Evolutionary conservation across 2,888 invertebrate genomes (phyloP).

Genomic region (Cheilosia urbana): DNA sequence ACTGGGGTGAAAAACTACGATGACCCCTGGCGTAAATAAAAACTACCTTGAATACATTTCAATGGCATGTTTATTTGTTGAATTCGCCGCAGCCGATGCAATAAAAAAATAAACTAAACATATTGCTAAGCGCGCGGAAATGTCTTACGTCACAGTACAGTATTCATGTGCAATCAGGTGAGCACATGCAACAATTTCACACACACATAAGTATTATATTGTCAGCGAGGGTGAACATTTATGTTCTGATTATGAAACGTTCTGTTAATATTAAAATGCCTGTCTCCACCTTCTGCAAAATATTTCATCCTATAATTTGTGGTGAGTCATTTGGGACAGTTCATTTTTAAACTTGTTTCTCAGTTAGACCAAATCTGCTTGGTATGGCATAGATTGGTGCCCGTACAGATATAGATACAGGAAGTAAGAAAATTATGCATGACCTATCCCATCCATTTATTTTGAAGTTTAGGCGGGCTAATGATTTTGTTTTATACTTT

Average conservation of each 20-base stretch:
- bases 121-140: background rate
- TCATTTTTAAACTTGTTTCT: background rate
- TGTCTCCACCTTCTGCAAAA: no score
- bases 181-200: no score
- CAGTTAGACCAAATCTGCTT: background rate
- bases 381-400: no score
- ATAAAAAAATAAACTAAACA: conserved; percentile 21
- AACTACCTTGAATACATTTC: conserved; percentile 59
- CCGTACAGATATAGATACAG: no score
- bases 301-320: background rate
- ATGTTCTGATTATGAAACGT: no score
- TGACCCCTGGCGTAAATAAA: conserved; percentile 57
- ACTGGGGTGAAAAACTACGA: conserved; percentile 15
- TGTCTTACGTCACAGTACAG: no score
- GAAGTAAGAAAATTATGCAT: background rate
- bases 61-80: conserved; percentile 49
- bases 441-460: background rate
- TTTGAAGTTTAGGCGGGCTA: no score
- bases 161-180: no score
- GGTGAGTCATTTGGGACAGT: background rate
- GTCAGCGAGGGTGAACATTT: no score
- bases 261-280: no score
- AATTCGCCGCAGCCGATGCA: conserved; percentile 2
- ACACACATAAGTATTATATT: no score
- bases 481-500: no score